Evolutionary conservation across 1,140 invertebrate genomes (phyloP), one percentile per base, ranked within the genome.

Genomic region (Megalonaias nervosa): DNA sequence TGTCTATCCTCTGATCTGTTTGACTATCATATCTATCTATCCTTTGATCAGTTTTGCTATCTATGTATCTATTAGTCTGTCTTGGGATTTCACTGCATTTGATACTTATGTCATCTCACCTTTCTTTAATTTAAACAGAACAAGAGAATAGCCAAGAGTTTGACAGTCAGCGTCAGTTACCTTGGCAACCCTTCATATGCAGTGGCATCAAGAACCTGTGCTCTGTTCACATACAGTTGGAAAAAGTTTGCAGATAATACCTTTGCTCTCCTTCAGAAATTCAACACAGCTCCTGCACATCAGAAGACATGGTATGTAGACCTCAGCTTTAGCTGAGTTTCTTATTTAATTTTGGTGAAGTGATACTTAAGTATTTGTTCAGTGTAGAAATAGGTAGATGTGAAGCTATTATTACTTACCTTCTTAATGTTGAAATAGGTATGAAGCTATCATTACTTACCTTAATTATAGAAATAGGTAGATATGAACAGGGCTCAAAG

Each of bases 261-360:
- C 19, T 92, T 62, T 90, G 93, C 80, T 91, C 92, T 90, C 92
- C 93, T 77, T 92, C 92, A 82, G 91, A 94, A 89, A 89, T 92
- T 77, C 92, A 95, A 84, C 93, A 93, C 82, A 88, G 95, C 76
- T 89, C 91, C 65, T 90, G 82, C 80, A 92, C 93, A 86, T 92
- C 93, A 56, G 87, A 94, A 21, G 92, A 94, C 75, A 81, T 95
- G 81, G 90, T 96, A 26, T 92, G 90, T 79, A 92, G 92, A 84
- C 38, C 38, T 48, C 9, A 11, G 38, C 6, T 11, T 90, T 91
- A 19, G 23, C 21, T 71, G 48, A 31, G 60, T 11, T 23, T 23
- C 19, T 61, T 26, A 6, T 61, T 62, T 12, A 48, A 60, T 14
- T 74, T 15, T 17, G 15, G n/a, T 56, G n/a, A 6, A 15, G 23